A percentile compares a stretch with the other conserved stretches of the same genome.
These are phyloP conservation scores for Eupsilia transversa DNA, from an alignment of 2,888 invertebrate genomes.

Conservation along the genomic window DNA sequence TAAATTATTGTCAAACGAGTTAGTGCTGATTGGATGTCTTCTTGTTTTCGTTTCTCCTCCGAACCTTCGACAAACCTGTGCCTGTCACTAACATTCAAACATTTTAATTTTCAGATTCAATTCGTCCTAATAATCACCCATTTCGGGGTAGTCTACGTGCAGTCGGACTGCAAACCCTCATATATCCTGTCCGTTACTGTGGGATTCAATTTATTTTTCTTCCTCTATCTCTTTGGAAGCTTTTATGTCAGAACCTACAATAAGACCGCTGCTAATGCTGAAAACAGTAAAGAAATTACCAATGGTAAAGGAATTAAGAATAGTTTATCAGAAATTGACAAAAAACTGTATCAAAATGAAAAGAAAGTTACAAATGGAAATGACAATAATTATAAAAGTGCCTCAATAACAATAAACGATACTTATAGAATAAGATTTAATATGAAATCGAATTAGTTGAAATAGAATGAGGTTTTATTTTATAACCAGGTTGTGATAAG, in stretches of 20 bases:
- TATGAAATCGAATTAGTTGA: conserved; percentile 35
- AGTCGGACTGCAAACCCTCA: conserved; percentile 72
- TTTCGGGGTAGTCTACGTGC: conserved; percentile 47
- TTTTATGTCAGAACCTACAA: conserved; percentile 72
- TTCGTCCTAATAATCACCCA: conserved; percentile 70
- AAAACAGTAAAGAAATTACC: not conserved
- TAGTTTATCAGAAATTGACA: conserved; percentile 1
- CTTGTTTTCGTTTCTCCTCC: not conserved
- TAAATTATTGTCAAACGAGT: not conserved
- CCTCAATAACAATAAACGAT: conserved; percentile 48
- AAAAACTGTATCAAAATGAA: conserved; percentile 27
- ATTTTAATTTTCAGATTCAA: conserved; percentile 71
- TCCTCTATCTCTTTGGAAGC: conserved; percentile 72
- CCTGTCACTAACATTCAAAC: not conserved
- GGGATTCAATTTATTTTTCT: conserved; percentile 63
- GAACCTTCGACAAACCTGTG: not conserved
- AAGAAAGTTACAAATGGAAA: not conserved
- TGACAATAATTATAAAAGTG: conserved; percentile 16
- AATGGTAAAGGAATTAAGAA: not conserved
- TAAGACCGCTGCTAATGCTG: conserved; percentile 1
- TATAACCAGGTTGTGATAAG: not conserved
- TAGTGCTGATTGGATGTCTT: not conserved
- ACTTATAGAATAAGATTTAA: conserved; percentile 50
- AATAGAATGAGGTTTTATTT: not conserved
- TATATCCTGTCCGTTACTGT: conserved; percentile 60